phyloP scores from a whole-genome alignment of 2,888 invertebrate species.

The Eupithecia subumbrata region DNA sequence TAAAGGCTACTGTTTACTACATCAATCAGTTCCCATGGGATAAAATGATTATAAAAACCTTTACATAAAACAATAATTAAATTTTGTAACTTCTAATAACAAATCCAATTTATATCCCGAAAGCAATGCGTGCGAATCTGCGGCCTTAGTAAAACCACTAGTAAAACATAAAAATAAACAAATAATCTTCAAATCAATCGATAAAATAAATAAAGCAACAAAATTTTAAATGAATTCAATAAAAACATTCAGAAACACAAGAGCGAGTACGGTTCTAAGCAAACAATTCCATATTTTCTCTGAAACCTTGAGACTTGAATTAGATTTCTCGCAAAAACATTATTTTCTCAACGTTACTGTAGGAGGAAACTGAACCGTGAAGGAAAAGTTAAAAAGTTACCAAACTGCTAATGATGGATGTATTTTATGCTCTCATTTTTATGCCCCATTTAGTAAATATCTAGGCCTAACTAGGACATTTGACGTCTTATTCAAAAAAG shows the following conservation, averaged over 20 bases:
- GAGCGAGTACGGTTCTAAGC: background rate
- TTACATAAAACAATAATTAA: background rate
- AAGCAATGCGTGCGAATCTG: background rate
- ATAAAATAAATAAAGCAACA: background rate
- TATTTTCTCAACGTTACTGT: constrained; percentile 12
- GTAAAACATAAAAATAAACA: too few species aligned
- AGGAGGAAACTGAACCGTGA: background rate
- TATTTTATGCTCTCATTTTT: background rate
- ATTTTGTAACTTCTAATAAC: too few species aligned
- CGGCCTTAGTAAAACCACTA: too few species aligned
- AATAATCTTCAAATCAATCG: background rate
- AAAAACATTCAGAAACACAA: constrained; percentile 8
- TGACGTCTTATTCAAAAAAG: too few species aligned
- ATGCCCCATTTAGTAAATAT: background rate
- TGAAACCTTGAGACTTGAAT: constrained; percentile 6
- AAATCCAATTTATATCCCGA: background rate
- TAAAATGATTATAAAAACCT: background rate
- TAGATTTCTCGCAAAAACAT: constrained; percentile 16
- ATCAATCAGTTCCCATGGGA: too few species aligned
- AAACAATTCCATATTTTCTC: constrained; percentile 12
- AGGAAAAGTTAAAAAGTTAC: background rate
- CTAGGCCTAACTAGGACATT: too few species aligned
- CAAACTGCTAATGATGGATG: background rate
- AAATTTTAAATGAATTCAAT: constrained; percentile 8
- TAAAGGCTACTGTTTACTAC: too few species aligned